Base-by-base conservation (phyloP, 1,140 invertebrate genomes). In the Aphelinus certus region DNA sequence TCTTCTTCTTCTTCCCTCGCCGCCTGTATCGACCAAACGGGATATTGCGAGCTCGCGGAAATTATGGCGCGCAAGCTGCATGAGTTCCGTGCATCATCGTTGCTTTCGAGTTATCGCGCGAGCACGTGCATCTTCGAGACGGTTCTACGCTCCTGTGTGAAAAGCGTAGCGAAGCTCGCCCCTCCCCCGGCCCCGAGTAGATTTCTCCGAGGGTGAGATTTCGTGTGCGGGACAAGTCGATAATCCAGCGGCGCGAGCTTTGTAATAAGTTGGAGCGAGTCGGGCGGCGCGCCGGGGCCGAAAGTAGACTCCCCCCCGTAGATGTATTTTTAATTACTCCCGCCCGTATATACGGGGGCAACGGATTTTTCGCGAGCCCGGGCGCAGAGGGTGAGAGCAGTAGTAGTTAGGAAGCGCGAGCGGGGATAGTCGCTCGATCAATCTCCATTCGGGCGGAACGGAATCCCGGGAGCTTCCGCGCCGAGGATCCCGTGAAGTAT, bases 401-500 rank as follows among this genome's bases (percentile, higher is more conserved):
- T n/a, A 60, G 1, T 60, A 1, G 57, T 3, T 60, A 4, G 42
- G 45, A 9, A 4, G 56, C 57, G 26, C 46, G 43, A 49, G 69
- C 45, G 60, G n/a, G 48, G 56, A 56, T 71, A n/a, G 7, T 55
- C 45, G 9, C 49, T 1, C 7, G 42, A 3, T 3, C 26, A 56
- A 3, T 45, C 42, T 26, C 26, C 26, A 26, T 26, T 26, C 26
- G 26, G 26, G 26, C 26, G 26, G 26, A 26, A 26, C 26, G 26
- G 26, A 26, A 26, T 26, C 48, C 46, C 26, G 43, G 45, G 61
- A 71, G 56, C 64, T 71, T 71, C 61, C 49, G 42, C 61, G 60
- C 69, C 53, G 53, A 62, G 69, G 63, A 71, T 63, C 64, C 47
- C 51, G 62, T 72, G 70, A 71, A 47, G 62, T 65, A 72, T 72